Base-by-base conservation (phyloP, 2,797 vertebrate genomes). In the Hafferia zeledoni region DNA sequence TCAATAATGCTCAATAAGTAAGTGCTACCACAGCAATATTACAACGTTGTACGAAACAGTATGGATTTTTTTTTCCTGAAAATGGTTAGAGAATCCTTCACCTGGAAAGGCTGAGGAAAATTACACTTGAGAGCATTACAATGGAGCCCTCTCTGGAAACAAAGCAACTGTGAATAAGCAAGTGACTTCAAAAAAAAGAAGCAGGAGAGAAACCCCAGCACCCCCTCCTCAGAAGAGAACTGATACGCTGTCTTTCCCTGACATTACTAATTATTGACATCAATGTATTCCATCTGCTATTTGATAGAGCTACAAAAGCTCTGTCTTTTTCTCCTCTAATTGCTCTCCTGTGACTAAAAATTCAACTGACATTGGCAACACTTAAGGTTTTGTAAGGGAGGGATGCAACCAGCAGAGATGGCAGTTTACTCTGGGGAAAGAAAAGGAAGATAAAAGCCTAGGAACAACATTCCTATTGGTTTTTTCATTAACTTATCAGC, bases 241-340 rank as follows among this genome's bases (percentile, higher is more conserved):
- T 41, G n/a, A 49, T 0, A 0, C 4, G 11, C 12, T 67, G 7
- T 44, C 46, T 65, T 89, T 80, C 55, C 50, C 41, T 46, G 46
- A 60, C 31, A 9, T 60, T 49, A 67, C 10, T 63, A 5, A 74
- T 67, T 49, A 60, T 10, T 65, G 60, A 60, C 41, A 81, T 83
- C 25, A 49, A 2, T 17, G 11, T 31, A 17, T 35, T 75, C 44
- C 35, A 35, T 23, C 10, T 2, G 0, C 60, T 83, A 8, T 9
- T 52, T 61, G 20, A 59, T 4, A 64, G 17, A 69, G 53, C 28
- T 27, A 53, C 12, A 61, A 61, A 89, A 83, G 24, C 16, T 19
- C 22, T 17, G 6, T 1, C 4, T 57, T 67, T 33, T 6, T 2
- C 15, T 11, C 10, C 4, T 30, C 9, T 30, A 18, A 23, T 17